Base-by-base conservation (phyloP, 2,888 invertebrate species). In the Parelbella ahira region DNA sequence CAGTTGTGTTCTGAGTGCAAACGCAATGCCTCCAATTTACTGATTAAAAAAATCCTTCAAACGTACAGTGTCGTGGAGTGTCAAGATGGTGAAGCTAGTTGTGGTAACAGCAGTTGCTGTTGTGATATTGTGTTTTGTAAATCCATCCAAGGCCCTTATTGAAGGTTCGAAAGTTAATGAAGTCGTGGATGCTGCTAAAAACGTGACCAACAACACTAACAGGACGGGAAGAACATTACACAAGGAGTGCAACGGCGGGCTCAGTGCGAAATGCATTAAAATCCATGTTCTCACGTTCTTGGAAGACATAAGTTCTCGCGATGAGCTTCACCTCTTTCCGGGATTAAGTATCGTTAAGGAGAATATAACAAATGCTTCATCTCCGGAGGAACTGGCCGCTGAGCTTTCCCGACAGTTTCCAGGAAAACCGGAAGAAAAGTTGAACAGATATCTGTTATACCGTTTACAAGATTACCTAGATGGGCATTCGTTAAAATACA, bases 321-420 rank as follows among this genome's bases (percentile, higher is more conserved):
- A 91, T 55, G 91, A 93, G 67, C 88, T 93, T 2, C 89, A 88
- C 47, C 88, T 95, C 5, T 62, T 94, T 4, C 93, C 94, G 0
- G 95, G 95, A 47, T 84, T 95, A n/a, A 92, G 92, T 51, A 90
- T 95, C 12, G 90, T 94, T 4, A 91, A 91, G 47, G 93, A 93
- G 54, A 87, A 88, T 42, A 58, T 60, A n/a, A 73, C 76, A 0
- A 61, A 59, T 27, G 63, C 86, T 2, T 82, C 90, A 3, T 89
- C 89, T 1, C 84, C 91, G 7, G 91, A 92, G 46, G 88, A 92
- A 48, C 89, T 92, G 36, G 91, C 81, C 46, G 91, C 80, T 46
- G 94, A 94, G 58, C 69, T 94, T 0, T 92, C 94, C 0, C 88
- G 93, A 19, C 93, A 93, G 54, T 94, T 93, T 59, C 94, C 94